Base-by-base conservation (phyloP, 35 echinoderm and acorn worm genomes). In the Acanthaster planci region DNA sequence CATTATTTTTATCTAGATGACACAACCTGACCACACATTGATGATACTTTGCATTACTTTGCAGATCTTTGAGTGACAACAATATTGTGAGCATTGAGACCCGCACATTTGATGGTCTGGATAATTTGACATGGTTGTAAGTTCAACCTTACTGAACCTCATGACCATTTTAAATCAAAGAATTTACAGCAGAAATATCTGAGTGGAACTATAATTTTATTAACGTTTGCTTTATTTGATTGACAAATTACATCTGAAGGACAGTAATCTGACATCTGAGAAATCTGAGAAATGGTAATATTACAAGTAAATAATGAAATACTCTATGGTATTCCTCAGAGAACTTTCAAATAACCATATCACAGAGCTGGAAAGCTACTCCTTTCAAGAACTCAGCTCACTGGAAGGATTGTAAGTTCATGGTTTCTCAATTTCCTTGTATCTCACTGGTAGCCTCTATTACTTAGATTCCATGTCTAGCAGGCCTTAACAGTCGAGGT, bases 61-160 rank as follows among this genome's bases (percentile, higher is more conserved):
- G 17, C 17, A 50, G 50, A 52, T 50, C 50, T 16, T 82, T 82
- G n/a, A 83, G 81, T 26, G 38, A 57, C 30, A 83, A 83, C 23
- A 64, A 83, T 32, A 32, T 83, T 38, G 56, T 37, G 38, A 40
- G 27, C 1, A 39, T 83, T 21, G 81, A 83, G 38, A 51, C 81
- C 12, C 53, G 81, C 2, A 40, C 44, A 22, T 83, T 83, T 36
- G 81, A 83, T 60, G 81, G 81, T 21, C 37, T 83, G 31, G 53
- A 83, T 23, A 83, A 83, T 60, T 27, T 83, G 56, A 37, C 52
- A 1, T 83, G 81, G 81, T 32, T 83, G 81, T 83, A 60, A 59
- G 52, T 83, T 51, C 51, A 52, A 16, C 27, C 51, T 12, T 44
- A 23, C 15, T 12, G 12, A 47, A 47, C 12, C 12, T 47, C 42